Evolutionary conservation across 2,797 vertebrate genomes (phyloP).

Genomic region (Synaphobranchus kaupii): DNA sequence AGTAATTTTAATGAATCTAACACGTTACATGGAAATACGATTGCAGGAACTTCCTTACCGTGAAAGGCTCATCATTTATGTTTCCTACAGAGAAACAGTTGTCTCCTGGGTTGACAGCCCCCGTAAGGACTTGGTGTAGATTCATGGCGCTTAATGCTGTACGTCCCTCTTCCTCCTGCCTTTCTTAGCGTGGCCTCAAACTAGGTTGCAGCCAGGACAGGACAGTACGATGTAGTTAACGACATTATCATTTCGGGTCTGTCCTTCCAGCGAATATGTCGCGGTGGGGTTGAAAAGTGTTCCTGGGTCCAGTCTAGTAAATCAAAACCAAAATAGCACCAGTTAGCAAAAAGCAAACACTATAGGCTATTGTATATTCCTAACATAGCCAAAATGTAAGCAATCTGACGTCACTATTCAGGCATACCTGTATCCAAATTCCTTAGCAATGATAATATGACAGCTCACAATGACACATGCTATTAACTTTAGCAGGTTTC

Average conservation of each 20-base stretch:
- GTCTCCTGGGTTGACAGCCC: conserved; percentile 95
- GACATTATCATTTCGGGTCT: background rate
- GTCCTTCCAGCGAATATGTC: conserved; percentile 3
- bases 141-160: conserved; percentile 77
- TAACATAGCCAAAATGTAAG: background rate
- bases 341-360: background rate
- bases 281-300: background rate
- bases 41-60: conserved; percentile 75
- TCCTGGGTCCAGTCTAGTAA: background rate
- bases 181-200: conserved; percentile 52
- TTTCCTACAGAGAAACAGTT: conserved; percentile 93
- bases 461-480: background rate
- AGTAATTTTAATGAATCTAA: background rate
- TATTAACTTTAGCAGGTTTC: background rate
- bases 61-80: conserved; percentile 85
- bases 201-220: conserved; percentile 54
- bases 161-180: conserved; percentile 34
- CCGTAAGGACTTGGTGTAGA: conserved; percentile 96
- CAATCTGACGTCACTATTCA: background rate
- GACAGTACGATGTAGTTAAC: conserved; percentile 39
- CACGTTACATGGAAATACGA: background rate
- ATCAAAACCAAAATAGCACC: background rate
- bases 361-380: background rate
- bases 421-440: background rate
- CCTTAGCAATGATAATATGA: background rate